Percentiles rank a stretch among this genome's conserved stretches.
These are phyloP conservation scores for Ruditapes philippinarum DNA, from an alignment of 1,140 invertebrate species.

Conservation along the genomic window DNA sequence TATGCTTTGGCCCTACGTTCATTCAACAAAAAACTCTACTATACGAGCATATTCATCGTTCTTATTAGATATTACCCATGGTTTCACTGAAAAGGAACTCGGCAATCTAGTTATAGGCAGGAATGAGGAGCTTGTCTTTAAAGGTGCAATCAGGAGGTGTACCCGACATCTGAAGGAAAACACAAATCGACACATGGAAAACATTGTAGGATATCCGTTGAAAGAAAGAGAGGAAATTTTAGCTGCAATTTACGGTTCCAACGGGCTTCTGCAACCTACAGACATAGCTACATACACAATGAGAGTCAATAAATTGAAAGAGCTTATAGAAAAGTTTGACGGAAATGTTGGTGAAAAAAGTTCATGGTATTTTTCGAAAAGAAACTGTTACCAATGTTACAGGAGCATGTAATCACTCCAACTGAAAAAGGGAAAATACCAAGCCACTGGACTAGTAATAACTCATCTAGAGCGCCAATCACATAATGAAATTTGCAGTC, in stretches of 20 bases:
- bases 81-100: slow-evolving; percentile 23
- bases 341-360: neutral
- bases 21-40: slow-evolving; percentile 44
- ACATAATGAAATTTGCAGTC: slow-evolving; percentile 31
- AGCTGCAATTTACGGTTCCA: neutral
- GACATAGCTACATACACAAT: neutral
- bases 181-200: slow-evolving; percentile 8
- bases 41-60: slow-evolving; percentile 12
- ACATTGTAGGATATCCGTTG: neutral
- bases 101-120: neutral
- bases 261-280: neutral
- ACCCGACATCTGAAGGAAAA: slow-evolving; percentile 32
- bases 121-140: slow-evolving; percentile 18
- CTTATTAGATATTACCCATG: slow-evolving; percentile 12
- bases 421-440: neutral
- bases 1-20: slow-evolving; percentile 37
- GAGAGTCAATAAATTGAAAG: neutral
- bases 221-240: neutral
- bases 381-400: neutral
- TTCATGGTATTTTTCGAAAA: neutral
- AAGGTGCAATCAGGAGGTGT: slow-evolving; percentile 24
- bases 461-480: slow-evolving; percentile 56
- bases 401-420: neutral
- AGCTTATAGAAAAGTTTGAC: neutral
- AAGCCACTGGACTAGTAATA: slow-evolving; percentile 38